These are phyloP conservation scores for Monopterus albus DNA, from an alignment of 2,113 vertebrate species.

Conservation along the genomic window DNA sequence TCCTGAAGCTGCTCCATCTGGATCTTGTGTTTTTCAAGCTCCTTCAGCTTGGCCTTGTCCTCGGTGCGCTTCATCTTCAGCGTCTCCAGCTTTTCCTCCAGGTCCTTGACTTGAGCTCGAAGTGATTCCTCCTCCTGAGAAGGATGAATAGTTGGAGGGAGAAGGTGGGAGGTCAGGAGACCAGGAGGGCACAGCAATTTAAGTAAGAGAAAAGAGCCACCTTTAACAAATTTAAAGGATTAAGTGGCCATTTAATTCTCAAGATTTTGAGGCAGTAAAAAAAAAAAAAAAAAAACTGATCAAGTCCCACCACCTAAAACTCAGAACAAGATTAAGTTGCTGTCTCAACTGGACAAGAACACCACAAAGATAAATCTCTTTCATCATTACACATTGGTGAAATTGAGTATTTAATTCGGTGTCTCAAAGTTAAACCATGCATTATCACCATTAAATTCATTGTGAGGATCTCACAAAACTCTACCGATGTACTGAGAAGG, in stretches of 20 bases:
- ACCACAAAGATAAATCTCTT: not conserved
- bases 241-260: not conserved
- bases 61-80: conserved; percentile 92
- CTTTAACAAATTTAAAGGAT: not conserved
- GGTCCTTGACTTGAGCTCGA: conserved; percentile 91
- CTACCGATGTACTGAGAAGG: not conserved
- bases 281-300: not conserved
- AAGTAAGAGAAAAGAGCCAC: not conserved
- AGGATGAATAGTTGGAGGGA: not conserved
- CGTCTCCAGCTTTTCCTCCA: conserved; percentile 97
- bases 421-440: conserved; percentile 29
- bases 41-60: conserved; percentile 96
- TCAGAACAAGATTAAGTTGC: not conserved
- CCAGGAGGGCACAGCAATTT: not conserved
- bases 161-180: not conserved
- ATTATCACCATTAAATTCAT: conserved; percentile 8
- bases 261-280: not conserved
- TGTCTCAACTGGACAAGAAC: not conserved
- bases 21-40: conserved; percentile 97
- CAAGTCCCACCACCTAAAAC: conserved; percentile 7
- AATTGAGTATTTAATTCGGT: not conserved
- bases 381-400: not conserved
- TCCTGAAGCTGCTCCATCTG: conserved; percentile 98
- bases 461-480: not conserved
- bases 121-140: conserved; percentile 90